phyloP scores from a whole-genome alignment of 2,113 vertebrate species.

The Sinocyclocheilus anshuiensis region DNA sequence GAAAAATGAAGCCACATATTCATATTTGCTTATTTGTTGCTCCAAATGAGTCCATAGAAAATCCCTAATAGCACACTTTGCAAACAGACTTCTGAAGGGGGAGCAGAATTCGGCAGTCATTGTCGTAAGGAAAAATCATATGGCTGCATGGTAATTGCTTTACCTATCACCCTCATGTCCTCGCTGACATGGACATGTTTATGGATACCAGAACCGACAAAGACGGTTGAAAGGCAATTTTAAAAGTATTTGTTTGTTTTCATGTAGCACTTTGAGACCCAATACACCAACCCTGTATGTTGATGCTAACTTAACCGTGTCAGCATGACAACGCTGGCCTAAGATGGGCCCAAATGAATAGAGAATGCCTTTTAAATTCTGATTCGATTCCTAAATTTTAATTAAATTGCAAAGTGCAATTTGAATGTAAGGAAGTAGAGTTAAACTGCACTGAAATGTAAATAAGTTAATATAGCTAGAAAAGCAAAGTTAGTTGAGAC shows the following conservation, averaged over 20 bases:
- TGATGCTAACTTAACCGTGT: background rate
- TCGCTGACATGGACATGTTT: constrained; percentile 59
- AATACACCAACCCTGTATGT: background rate
- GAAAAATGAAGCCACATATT: constrained; percentile 81
- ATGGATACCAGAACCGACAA: background rate
- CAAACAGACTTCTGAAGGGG: constrained; percentile 69
- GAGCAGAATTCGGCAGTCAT: constrained; percentile 58
- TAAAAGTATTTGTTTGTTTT: constrained; percentile 13
- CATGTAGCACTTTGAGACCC: background rate
- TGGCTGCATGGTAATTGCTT: constrained; percentile 65
- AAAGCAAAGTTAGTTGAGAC: background rate
- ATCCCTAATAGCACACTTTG: constrained; percentile 72
- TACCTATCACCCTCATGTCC: constrained; percentile 59
- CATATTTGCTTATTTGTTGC: constrained; percentile 66
- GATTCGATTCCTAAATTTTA: background rate
- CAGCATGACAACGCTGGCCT: background rate
- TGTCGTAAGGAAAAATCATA: constrained; percentile 70
- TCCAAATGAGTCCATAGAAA: constrained; percentile 80
- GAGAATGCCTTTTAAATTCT: background rate
- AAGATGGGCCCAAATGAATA: background rate
- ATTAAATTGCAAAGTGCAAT: background rate
- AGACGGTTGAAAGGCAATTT: background rate
- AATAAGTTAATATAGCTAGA: background rate
- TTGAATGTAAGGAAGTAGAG: background rate
- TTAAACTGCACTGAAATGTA: background rate